phyloP scores from a whole-genome alignment of 1,140 invertebrate species.

The Saccostrea echinata region DNA sequence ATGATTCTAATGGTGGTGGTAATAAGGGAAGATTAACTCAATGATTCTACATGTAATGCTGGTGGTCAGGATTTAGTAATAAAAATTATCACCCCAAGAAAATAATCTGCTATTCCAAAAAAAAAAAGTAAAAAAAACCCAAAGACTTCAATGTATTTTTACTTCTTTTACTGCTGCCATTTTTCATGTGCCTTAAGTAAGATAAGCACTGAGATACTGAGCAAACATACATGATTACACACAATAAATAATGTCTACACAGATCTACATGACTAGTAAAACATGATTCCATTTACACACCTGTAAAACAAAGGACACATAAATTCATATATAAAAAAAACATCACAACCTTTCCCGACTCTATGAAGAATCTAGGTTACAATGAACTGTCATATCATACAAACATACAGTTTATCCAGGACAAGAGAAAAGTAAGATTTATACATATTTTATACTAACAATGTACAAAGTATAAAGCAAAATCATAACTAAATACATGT shows the following conservation, averaged over 20 bases:
- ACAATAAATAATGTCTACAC: background rate
- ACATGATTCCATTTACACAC: slow-evolving; percentile 30
- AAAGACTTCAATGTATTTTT: background rate
- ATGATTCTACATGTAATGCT: too few species aligned
- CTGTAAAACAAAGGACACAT: background rate
- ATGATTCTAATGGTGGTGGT: too few species aligned
- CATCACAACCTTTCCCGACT: background rate
- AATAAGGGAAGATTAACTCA: too few species aligned
- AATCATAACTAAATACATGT: background rate
- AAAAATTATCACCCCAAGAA: too few species aligned
- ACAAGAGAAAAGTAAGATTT: background rate
- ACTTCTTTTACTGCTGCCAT: slow-evolving; percentile 36
- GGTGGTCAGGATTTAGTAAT: too few species aligned
- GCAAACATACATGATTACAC: slow-evolving; percentile 16
- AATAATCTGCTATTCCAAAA: too few species aligned
- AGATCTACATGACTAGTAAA: slow-evolving; percentile 17
- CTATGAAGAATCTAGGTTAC: background rate
- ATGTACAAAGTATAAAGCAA: background rate
- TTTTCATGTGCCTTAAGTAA: slow-evolving; percentile 6
- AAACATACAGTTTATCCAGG: background rate
- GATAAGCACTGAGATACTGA: slow-evolving; percentile 5
- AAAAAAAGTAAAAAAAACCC: background rate
- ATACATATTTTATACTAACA: background rate
- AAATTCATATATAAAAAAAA: background rate
- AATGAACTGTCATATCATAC: background rate